Conservation (phyloP, 2,113 vertebrate genomes). For the Dendropsophus ebraccatus region DNA sequence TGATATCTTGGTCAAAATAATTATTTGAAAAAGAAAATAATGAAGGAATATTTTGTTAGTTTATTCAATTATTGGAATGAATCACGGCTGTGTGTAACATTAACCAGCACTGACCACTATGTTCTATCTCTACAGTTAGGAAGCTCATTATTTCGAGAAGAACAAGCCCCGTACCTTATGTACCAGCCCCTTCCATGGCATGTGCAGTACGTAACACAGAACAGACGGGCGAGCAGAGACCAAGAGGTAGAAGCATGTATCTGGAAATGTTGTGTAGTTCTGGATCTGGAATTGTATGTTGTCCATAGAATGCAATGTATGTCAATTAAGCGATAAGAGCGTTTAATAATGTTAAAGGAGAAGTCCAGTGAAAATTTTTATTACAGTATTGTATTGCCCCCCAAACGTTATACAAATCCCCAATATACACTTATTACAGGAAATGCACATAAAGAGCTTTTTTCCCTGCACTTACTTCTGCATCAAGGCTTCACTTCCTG, state of each 20-base stretch:
- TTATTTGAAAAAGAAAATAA: background rate
- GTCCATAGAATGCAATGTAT: no score
- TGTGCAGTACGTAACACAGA: constrained; percentile 81
- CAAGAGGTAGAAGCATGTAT: constrained; percentile 72
- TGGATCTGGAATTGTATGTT: background rate
- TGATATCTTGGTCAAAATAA: no score
- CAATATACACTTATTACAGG: no score
- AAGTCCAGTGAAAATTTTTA: no score
- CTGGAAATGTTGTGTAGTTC: background rate
- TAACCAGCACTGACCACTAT: background rate
- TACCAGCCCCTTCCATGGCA: constrained; percentile 87
- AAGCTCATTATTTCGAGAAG: constrained; percentile 68
- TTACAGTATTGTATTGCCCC: no score
- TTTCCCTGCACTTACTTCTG: no score
- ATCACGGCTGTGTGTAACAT: background rate
- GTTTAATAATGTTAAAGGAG: no score
- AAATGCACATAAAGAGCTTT: no score
- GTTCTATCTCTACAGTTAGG: constrained; percentile 69
- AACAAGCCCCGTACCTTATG: constrained; percentile 80
- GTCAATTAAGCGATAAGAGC: no score
- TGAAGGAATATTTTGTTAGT: background rate
- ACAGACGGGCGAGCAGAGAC: constrained; percentile 77
- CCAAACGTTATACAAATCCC: no score
- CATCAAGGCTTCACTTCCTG: no score
- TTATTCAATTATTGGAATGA: background rate